phyloP scores from a whole-genome alignment of 2,888 invertebrate species.

The Epiblema foenella region DNA sequence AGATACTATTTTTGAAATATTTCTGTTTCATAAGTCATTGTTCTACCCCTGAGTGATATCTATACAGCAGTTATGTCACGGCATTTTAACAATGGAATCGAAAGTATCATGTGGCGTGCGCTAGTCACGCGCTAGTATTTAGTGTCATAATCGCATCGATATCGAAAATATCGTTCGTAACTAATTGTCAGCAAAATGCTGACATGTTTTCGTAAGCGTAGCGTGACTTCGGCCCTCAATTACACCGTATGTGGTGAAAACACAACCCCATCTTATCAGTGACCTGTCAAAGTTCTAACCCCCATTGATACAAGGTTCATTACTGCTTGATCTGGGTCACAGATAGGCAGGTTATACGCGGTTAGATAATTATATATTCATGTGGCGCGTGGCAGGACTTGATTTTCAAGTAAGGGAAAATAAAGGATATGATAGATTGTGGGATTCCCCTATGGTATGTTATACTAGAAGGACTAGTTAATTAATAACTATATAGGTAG shows the following conservation, averaged over 20 bases:
- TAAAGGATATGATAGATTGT: constrained; percentile 23
- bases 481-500: too few species aligned
- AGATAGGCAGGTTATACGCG: constrained; percentile 18
- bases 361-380: constrained; percentile 60
- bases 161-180: constrained; percentile 41
- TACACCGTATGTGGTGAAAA: constrained; percentile 71
- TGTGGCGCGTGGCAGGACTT: constrained; percentile 54
- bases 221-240: constrained; percentile 68
- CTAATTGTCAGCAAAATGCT: constrained; percentile 54
- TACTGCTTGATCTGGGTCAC: constrained; percentile 12
- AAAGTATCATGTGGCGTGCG: constrained; percentile 36
- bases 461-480: background rate
- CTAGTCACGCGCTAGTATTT: constrained; percentile 39
- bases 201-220: constrained; percentile 73
- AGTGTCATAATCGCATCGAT: constrained; percentile 39
- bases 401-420: constrained; percentile 20
- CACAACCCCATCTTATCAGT: constrained; percentile 12
- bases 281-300: constrained; percentile 26
- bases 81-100: constrained; percentile 34
- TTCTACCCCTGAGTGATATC: background rate
- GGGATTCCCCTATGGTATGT: background rate
- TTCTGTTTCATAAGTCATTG: background rate
- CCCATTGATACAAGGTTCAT: constrained; percentile 25
- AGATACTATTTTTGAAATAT: background rate
- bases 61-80: constrained; percentile 6